Base-by-base conservation (phyloP, 2,888 invertebrate genomes). In the Lithosia quadra region DNA sequence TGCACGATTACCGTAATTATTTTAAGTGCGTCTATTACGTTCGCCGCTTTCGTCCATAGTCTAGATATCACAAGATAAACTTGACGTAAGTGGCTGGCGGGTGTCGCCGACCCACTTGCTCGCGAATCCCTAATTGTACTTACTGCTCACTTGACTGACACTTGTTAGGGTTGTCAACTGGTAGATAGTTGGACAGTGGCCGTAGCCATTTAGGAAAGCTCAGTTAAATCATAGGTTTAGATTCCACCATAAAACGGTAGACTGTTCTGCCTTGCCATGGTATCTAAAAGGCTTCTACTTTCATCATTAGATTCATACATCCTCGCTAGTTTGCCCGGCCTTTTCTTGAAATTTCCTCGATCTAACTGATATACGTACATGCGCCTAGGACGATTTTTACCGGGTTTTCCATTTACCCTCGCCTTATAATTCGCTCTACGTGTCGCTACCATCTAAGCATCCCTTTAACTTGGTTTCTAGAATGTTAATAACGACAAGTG, bases 71-170 rank as follows among this genome's bases (percentile, higher is more conserved):
- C 24, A 43, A 64, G 67, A 65, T 68, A 68, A 28, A 57, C 28
- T 59, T 15, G 49, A 63, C 55, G 21, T 59, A 58, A 69, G 9
- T 36, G 56, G 24, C 49, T 21, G 66, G 67, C 69, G 67, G 63
- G 67, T 63, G 68, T 61, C 22, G 55, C 33, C 58, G 76, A 60
- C 71, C 71, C n/a, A 72, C 61, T 75, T 71, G 66, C 60, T 68
- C 34, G 22, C 34, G 21, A 61, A 61, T 73, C 76, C 78, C 70
- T 76, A 72, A 72, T 71, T 74, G 63, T 73, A 24, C 58, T 53
- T 60, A 62, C 57, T 67, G 59, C 63, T 70, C 65, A 57, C 61
- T 43, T 49, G 28, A 56, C 60, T 57, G 24, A 28, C 49, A 24
- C 28, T 8, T n/a, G 22, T 36, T 58, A 69, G 69, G 72, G 69